A percentile compares a stretch with the other conserved stretches of the same genome.
Evolutionary conservation across 2,797 vertebrate species (phyloP).

Genomic region (Amblyraja radiata): DNA sequence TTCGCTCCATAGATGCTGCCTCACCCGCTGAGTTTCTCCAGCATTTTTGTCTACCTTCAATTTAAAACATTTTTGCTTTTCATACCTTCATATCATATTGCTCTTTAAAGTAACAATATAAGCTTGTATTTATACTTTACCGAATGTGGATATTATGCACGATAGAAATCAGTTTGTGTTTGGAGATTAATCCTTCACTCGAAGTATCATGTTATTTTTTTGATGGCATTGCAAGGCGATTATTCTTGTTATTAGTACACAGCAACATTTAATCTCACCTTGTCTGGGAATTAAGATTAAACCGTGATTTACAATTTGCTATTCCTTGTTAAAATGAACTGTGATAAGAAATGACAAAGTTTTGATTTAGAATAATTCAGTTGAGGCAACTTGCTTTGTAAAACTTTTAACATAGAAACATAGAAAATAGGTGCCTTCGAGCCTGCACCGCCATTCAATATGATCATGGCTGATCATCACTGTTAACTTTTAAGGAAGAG

Average conservation of each 20-base stretch:
- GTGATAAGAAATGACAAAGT: not conserved
- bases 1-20: too few species aligned
- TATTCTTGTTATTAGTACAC: not conserved
- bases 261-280: not conserved
- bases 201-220: too few species aligned
- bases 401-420: too few species aligned
- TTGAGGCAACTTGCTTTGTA: not conserved
- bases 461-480: too few species aligned
- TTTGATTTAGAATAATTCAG: not conserved
- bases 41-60: too few species aligned
- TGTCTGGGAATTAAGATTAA: slow-evolving; percentile 22
- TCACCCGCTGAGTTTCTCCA: too few species aligned
- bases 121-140: slow-evolving; percentile 41
- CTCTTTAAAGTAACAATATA: not conserved
- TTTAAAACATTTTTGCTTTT: not conserved
- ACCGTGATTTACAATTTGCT: not conserved
- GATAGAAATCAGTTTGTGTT: slow-evolving; percentile 43
- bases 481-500: not conserved
- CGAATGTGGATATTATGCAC: slow-evolving; percentile 53
- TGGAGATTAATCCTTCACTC: not conserved
- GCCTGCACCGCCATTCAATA: too few species aligned
- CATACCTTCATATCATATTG: not conserved
- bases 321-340: not conserved
- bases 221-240: not conserved
- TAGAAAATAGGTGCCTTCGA: too few species aligned